Conservation (phyloP, 1,140 invertebrate genomes). For the Calliopsis andreniformis region DNA sequence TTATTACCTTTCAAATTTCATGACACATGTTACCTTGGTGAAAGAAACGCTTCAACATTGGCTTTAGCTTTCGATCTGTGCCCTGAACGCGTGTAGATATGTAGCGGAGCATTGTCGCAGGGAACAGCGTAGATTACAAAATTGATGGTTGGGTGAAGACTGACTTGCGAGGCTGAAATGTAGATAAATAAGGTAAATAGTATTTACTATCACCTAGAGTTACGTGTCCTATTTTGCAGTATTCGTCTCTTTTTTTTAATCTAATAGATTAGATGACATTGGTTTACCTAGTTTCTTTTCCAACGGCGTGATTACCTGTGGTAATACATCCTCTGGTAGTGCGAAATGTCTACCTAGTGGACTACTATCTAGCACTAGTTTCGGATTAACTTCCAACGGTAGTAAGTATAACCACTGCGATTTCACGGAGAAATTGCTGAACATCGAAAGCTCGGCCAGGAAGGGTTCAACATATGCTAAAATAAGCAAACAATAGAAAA, state of each 20-base stretch:
- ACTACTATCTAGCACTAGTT: slow-evolving; percentile 81
- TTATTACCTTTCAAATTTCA: no score
- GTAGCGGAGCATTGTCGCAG: slow-evolving; percentile 87
- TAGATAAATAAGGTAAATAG: background rate
- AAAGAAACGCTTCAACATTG: slow-evolving; percentile 83
- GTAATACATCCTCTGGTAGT: slow-evolving; percentile 85
- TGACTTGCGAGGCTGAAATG: slow-evolving; percentile 87
- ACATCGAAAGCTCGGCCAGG: slow-evolving; percentile 84
- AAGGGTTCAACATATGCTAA: slow-evolving; percentile 89
- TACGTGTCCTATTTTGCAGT: no score
- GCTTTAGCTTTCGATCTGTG: slow-evolving; percentile 66
- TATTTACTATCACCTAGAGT: no score
- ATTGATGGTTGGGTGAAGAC: slow-evolving; percentile 90
- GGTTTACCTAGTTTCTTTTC: slow-evolving; percentile 91
- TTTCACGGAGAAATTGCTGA: slow-evolving; percentile 90
- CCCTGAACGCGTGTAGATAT: slow-evolving; percentile 84
- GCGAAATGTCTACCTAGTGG: slow-evolving; percentile 83
- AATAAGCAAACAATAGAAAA: slow-evolving; percentile 58
- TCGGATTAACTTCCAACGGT: slow-evolving; percentile 87
- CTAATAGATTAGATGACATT: no score
- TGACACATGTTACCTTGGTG: slow-evolving; percentile 83
- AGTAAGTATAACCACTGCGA: slow-evolving; percentile 94
- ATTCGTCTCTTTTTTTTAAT: no score
- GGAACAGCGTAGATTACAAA: slow-evolving; percentile 91
- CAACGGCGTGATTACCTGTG: slow-evolving; percentile 89